Base-by-base conservation (phyloP, 2,888 invertebrate genomes). In the Pyrgus malvae region DNA sequence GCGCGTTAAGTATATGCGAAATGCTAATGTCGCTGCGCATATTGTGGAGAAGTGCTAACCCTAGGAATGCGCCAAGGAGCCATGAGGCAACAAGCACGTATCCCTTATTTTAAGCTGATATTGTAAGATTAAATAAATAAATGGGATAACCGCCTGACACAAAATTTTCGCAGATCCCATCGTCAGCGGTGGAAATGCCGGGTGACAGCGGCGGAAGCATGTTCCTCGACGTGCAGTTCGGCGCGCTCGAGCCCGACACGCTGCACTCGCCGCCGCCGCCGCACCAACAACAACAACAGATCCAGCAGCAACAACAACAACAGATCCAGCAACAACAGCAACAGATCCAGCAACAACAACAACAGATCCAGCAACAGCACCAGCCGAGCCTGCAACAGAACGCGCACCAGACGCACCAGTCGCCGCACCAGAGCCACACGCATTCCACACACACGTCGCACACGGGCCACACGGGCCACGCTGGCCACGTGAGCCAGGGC, bases 161-260 rank as follows among this genome's bases (percentile, higher is more conserved):
- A n/a, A n/a, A n/a, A n/a, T 4, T 11, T 11, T 11, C 29, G n/a
- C 82, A 97, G 95, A 99, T 99, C 72, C 98, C 98, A 35, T 92
- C 96, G 48, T 95, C 95, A 55, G 98, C 98, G 16, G 98, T 99
- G 31, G 98, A 98, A 88, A 98, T 98, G 98, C 98, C 98, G 0
- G 98, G 96, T 60, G 94, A 93, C 72, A 93, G 93, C 57, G 93
- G 93, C 62, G 93, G 94, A 63, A 93, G 92, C 29, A 92, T 94
- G 61, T 94, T 95, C 80, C 91, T 98, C 66, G 98, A 98, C 88
- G 97, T 98, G 62, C 98, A 98, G 89, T 98, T 98, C 84, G 98
- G 98, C 25, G 97, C 95, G 2, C 91, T 98, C 66, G 97, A 97
- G 60, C 78, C 83, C 7, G 84, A 83, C 55, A 62, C 74, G 48